Conservation (phyloP, 1,140 invertebrate species). For the Aphelenchoides besseyi region DNA sequence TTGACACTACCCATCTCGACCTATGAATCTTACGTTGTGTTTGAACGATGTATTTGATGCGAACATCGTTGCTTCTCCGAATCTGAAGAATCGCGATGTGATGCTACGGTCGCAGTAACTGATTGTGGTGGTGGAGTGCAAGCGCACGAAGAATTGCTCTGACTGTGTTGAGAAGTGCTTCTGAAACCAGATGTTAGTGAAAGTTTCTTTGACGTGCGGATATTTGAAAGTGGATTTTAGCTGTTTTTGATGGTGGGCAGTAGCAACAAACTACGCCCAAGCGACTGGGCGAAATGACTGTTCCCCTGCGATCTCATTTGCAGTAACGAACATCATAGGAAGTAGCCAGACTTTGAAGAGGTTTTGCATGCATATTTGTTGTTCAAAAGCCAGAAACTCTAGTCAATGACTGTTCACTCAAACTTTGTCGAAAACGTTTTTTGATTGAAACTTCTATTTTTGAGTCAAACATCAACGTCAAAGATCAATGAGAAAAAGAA, state of each 20-base stretch:
- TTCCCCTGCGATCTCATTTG: not conserved
- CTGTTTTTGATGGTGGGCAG: not conserved
- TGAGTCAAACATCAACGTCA: not conserved
- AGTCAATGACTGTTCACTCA: too few relatives aligned
- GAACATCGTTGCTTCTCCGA: not conserved
- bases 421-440: too few relatives aligned
- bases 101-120: not conserved
- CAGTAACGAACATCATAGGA: not conserved
- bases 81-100: not conserved
- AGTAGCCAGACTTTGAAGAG: too few relatives aligned
- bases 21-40: not conserved
- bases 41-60: conserved; percentile 8
- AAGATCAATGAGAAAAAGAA: not conserved
- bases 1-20: not conserved
- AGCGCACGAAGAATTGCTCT: not conserved
- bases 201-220: not conserved
- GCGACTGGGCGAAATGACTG: not conserved
- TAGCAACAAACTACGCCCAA: not conserved
- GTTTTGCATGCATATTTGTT: too few relatives aligned
- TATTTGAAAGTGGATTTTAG: too few relatives aligned
- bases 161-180: conserved; percentile 14
- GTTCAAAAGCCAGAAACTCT: too few relatives aligned
- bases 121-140: not conserved
- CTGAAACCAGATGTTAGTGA: not conserved
- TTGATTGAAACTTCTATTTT: not conserved